Evolutionary conservation across 2,113 vertebrate species (phyloP), one percentile per base, ranked within the genome.

Genomic region (Mohoua ochrocephala): DNA sequence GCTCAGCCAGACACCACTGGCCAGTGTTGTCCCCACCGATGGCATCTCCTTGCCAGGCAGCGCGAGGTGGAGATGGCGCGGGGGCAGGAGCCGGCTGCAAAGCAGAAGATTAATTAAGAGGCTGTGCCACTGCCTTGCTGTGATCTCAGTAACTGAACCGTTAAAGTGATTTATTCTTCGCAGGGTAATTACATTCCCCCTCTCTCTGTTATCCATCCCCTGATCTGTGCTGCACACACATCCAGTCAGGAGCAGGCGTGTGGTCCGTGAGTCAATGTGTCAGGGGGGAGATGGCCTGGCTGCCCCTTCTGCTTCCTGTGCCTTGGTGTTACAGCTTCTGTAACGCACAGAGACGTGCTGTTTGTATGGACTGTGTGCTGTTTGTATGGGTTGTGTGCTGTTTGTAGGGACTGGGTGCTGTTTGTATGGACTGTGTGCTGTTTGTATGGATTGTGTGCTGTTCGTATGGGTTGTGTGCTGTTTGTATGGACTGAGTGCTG

Each of bases 51-150:
- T 1, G 1, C 70, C 54, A 50, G 64, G 37, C 74, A 64, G 39
- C 1, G 0, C 2, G 15, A 80, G 61, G 53, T 42, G 41, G 69
- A 30, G 82, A 35, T 22, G 52, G 56, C 0, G 1, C 0, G 0
- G 35, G n/a, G 45, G 31, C 75, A 67, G 68, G 45, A 93, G 69
- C 35, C 11, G 9, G 9, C 78, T 75, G 78, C 45, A 71, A 82
- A 89, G 82, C 82, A 74, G 81, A 60, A 90, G 67, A 74, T 82
- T 82, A 84, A 90, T 94, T 70, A 82, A 75, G 44, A 76, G 70
- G 70, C 74, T 77, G 47, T 81, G 78, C 60, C 74, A 33, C 60
- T 78, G 94, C 84, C 60, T 77, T 10, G 1, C 81, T 87, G 82
- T 93, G 91, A 82, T 92, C 88, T 92, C 82, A 57, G 61, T n/a